phyloP scores from a whole-genome alignment of 2,113 vertebrate genomes.

The Sebastes fasciatus region DNA sequence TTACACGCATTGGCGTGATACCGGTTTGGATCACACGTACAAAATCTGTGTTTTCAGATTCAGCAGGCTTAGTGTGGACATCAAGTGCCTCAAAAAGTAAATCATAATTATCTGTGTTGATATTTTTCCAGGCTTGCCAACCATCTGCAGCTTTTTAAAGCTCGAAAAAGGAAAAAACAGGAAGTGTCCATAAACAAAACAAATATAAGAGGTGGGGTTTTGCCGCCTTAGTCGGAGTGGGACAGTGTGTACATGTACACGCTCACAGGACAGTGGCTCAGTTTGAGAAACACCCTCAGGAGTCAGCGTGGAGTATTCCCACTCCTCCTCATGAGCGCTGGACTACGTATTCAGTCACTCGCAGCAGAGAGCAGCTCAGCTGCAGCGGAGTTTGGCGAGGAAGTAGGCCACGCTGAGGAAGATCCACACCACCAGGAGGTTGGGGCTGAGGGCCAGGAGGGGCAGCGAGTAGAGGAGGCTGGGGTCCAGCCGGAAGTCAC shows the following conservation, averaged over 20 bases:
- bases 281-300: conserved; percentile 34
- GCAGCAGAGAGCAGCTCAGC: conserved; percentile 71
- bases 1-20: too few species aligned
- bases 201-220: background rate
- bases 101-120: background rate
- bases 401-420: conserved; percentile 96
- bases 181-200: conserved; percentile 3
- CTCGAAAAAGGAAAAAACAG: background rate
- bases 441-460: conserved; percentile 96
- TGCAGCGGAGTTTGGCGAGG: conserved; percentile 96
- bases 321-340: background rate
- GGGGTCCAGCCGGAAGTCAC: conserved; percentile 96
- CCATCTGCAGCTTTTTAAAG: background rate
- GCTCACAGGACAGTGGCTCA: conserved; percentile 58
- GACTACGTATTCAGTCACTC: background rate
- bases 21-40: background rate
- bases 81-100: background rate
- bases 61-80: background rate
- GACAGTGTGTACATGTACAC: conserved; percentile 32
- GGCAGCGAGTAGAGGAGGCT: conserved; percentile 98
- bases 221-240: conserved; percentile 40
- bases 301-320: background rate
- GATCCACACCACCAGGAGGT: conserved; percentile 98
- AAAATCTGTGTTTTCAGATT: background rate
- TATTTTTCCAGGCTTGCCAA: background rate